Evolutionary conservation across 2,797 vertebrate species (phyloP).

Genomic region (Galago senegalensis): DNA sequence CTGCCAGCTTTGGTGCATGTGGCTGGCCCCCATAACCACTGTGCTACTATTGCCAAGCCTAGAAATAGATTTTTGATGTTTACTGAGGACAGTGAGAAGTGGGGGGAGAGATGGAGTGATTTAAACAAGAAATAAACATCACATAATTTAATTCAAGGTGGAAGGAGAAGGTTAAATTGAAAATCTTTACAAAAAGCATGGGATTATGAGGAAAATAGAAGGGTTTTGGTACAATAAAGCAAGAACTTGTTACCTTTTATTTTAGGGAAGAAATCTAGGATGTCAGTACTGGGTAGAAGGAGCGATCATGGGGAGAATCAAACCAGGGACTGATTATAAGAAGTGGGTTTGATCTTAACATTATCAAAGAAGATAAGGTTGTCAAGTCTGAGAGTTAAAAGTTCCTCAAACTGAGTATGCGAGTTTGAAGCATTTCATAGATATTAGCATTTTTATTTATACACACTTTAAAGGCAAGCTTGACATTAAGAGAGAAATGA

Average conservation of each 20-base stretch:
- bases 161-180: not conserved
- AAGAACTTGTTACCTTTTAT: not conserved
- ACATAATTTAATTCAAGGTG: not conserved
- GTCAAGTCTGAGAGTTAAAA: not conserved
- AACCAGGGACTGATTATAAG: not conserved
- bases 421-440: not conserved
- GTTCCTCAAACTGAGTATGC: not conserved
- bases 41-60: not conserved
- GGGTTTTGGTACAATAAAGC: not conserved
- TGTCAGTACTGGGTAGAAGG: not conserved
- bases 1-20: too few species aligned
- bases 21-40: too few species aligned
- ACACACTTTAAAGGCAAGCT: not conserved
- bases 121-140: not conserved
- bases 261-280: not conserved
- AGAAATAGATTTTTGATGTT: not conserved
- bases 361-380: not conserved
- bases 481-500: not conserved
- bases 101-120: not conserved
- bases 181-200: not conserved
- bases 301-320: not conserved
- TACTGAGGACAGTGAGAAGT: not conserved
- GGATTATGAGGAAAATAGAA: not conserved
- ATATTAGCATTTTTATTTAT: conserved; percentile 1
- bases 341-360: not conserved